Evolutionary conservation across 1,140 invertebrate genomes (phyloP), one percentile per base, ranked within the genome.

Genomic region (Elysia chlorotica): DNA sequence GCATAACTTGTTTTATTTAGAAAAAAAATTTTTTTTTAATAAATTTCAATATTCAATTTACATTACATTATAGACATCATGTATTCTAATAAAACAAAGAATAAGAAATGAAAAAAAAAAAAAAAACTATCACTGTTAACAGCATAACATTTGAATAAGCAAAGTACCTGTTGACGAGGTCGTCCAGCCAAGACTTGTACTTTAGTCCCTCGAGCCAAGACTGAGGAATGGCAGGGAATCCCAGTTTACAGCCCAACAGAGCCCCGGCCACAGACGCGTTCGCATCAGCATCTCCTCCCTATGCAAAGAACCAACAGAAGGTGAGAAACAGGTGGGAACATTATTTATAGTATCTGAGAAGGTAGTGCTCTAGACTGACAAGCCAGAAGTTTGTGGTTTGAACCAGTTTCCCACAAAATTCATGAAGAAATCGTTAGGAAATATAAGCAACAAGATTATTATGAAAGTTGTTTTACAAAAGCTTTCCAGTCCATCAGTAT

Each of bases 251-350:
- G 10, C 85, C 85, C 6, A 85, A 63, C 35, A 86, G 25, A n/a
- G 85, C 81, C 25, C 85, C 85, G 53, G 81, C 83, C 37, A 85
- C 81, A 57, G 81, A 80, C 37, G 79, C 81, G 78, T 86, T 86
- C 10, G 83, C 82, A 74, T 86, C 85, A 54, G 85, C 80, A 78
- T 86, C 85, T 30, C 85, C 85, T 61, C 83, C 85, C 82, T 85
- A 56, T n/a, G 37, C 23, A 53, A 23, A 63, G 19, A 53, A 28
- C 1, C 21, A 53, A 33, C 14, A 54, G 1, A 37, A 61, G 3
- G 35, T 10, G 31, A 25, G 4, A 33, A 33, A 33, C 14, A 65
- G 21, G 21, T 21, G 36, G 25, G 10, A 33, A 14, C 36, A 19
- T 36, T 25, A 36, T 28, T 6, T 19, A 10, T 19, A 17, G 5